A percentile compares a stretch with the other conserved stretches of the same genome.
These are phyloP conservation scores for Drosophila testacea DNA, from an alignment of 2,888 invertebrate genomes.

Conservation along the genomic window DNA sequence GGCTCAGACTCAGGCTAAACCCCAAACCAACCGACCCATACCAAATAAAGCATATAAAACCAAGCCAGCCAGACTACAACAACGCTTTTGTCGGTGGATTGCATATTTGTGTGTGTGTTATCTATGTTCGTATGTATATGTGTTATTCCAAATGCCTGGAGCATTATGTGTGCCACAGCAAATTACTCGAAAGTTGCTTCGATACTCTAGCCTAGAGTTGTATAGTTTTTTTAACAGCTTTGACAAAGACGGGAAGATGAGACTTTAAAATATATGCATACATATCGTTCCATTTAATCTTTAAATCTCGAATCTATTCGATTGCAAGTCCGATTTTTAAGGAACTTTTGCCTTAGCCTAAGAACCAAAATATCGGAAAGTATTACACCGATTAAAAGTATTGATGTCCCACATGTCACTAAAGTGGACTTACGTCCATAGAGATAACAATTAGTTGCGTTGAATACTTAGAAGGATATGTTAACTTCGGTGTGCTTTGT, in stretches of 20 bases:
- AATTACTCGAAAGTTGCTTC: constrained; percentile 66
- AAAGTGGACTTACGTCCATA: no score
- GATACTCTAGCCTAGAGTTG: constrained; percentile 41
- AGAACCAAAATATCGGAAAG: no score
- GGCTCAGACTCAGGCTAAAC: constrained; percentile 51
- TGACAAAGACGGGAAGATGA: neutral
- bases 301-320: no score
- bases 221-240: neutral
- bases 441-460: neutral
- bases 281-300: no score
- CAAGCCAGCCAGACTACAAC: constrained; percentile 46
- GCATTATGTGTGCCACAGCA: constrained; percentile 62
- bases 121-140: constrained; percentile 22
- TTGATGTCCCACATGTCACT: no score
- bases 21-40: constrained; percentile 30
- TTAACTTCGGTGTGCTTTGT: constrained; percentile 23
- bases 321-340: no score
- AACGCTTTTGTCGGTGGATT: constrained; percentile 38
- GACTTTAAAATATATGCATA: neutral
- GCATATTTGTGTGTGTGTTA: constrained; percentile 34
- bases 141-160: constrained; percentile 56
- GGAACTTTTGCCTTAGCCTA: no score
- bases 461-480: constrained; percentile 23
- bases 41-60: constrained; percentile 13
- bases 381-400: no score